These are phyloP conservation scores for Hippocampus comes DNA, from an alignment of 2,113 vertebrate genomes.

Conservation along the genomic window DNA sequence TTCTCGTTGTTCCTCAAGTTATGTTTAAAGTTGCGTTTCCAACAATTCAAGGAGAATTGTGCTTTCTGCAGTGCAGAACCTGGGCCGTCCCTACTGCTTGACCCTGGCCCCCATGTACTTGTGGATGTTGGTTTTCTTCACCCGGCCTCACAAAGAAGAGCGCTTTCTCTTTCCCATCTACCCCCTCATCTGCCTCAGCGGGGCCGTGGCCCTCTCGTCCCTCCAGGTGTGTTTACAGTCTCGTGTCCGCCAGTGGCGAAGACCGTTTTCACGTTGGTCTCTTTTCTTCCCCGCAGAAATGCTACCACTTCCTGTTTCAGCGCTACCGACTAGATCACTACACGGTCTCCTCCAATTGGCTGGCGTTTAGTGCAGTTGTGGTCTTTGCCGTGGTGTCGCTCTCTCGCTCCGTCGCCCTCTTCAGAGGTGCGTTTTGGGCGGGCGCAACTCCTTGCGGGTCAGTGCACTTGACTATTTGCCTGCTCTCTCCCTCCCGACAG, in stretches of 20 bases:
- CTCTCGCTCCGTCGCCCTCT: slow-evolving; percentile 91
- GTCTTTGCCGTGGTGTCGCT: slow-evolving; percentile 86
- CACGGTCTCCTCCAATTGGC: slow-evolving; percentile 91
- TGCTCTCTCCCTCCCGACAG: slow-evolving; percentile 54
- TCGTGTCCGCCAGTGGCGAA: not conserved
- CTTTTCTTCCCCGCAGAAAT: slow-evolving; percentile 80
- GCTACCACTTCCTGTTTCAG: slow-evolving; percentile 97
- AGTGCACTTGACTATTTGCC: not conserved
- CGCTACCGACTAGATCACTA: slow-evolving; percentile 94
- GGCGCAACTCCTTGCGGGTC: not conserved
- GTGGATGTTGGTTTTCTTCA: slow-evolving; percentile 97
- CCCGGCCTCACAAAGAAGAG: slow-evolving; percentile 93
- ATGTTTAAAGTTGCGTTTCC: too few relatives aligned
- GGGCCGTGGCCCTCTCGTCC: slow-evolving; percentile 91
- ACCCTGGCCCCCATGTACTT: slow-evolving; percentile 96
- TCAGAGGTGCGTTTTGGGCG: slow-evolving; percentile 76
- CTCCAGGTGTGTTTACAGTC: slow-evolving; percentile 79
- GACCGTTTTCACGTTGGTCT: not conserved
- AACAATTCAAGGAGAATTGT: slow-evolving; percentile 1
- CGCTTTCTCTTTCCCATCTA: slow-evolving; percentile 96
- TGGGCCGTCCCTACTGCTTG: slow-evolving; percentile 96
- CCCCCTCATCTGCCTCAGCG: slow-evolving; percentile 91
- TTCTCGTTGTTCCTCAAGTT: too few relatives aligned
- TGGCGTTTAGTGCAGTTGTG: slow-evolving; percentile 82
- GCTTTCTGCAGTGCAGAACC: slow-evolving; percentile 89